phyloP scores from a whole-genome alignment of 2,113 vertebrate genomes.

The Percina caprodes region DNA sequence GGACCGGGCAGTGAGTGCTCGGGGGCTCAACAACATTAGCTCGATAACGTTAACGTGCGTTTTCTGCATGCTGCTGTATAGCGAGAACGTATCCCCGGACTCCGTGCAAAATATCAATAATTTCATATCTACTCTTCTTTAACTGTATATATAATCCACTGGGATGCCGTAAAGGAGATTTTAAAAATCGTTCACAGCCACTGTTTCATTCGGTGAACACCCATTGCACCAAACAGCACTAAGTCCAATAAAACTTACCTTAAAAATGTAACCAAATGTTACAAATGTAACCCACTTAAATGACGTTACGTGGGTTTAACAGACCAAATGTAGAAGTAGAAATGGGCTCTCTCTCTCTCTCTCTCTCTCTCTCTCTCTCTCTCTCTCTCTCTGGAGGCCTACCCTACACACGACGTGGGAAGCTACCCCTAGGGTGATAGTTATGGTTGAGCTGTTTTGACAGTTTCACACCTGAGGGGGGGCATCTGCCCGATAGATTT shows the following conservation, averaged over 20 bases:
- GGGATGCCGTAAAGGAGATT: not conserved
- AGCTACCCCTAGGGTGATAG: not conserved
- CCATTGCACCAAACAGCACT: slow-evolving; percentile 28
- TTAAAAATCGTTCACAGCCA: not conserved
- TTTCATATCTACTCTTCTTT: not conserved
- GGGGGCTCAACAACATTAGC: not conserved
- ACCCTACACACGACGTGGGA: slow-evolving; percentile 36
- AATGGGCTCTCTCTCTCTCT: slow-evolving; percentile 4
- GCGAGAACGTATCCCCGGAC: not conserved
- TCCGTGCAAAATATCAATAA: accelerated
- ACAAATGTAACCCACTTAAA: no score
- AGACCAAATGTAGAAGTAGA: not conserved
- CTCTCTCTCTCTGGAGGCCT: slow-evolving; percentile 27
- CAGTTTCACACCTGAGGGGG: slow-evolving; percentile 46
- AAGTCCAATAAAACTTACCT: slow-evolving; percentile 24
- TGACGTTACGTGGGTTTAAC: no score
- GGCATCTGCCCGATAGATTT: not conserved
- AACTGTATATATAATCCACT: not conserved
- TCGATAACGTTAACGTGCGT: not conserved
- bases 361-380: no score
- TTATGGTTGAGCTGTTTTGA: slow-evolving; percentile 51
- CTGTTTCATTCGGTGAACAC: not conserved
- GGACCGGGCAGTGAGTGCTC: not conserved
- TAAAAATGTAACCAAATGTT: no score
- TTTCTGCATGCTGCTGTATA: not conserved